phyloP scores from a whole-genome alignment of 2,113 vertebrate species.

The Eclectus roratus region DNA sequence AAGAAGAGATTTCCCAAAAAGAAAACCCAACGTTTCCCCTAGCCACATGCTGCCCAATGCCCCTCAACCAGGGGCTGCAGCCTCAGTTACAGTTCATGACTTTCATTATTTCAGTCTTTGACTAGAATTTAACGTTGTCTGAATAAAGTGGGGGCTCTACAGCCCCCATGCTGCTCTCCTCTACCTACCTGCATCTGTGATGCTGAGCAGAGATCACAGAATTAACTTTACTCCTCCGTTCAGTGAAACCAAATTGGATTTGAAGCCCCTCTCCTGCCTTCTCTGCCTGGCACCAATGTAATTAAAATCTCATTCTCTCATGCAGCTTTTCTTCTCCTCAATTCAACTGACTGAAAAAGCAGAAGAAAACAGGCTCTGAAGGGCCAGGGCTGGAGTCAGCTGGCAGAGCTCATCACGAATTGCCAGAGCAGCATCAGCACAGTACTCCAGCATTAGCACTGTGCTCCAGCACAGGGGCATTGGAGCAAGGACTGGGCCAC shows the following conservation, averaged over 20 bases:
- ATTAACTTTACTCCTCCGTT: background rate
- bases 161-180: background rate
- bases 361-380: background rate
- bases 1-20: background rate
- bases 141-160: background rate
- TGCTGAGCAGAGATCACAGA: background rate
- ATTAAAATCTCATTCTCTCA: conserved; percentile 13
- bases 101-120: background rate
- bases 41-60: background rate
- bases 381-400: background rate
- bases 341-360: conserved; percentile 12
- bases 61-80: background rate
- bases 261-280: conserved; percentile 12
- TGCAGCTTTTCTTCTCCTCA: background rate
- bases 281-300: conserved; percentile 9
- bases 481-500: accelerated
- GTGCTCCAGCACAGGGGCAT: background rate
- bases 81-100: background rate
- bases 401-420: background rate
- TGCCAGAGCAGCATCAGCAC: background rate
- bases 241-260: conserved; percentile 47
- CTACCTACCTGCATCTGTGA: background rate
- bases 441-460: too few species aligned
- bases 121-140: background rate
- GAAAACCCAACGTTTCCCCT: background rate